Evolutionary conservation across 1,140 invertebrate genomes (phyloP).

Genomic region (Cepaea nemoralis): DNA sequence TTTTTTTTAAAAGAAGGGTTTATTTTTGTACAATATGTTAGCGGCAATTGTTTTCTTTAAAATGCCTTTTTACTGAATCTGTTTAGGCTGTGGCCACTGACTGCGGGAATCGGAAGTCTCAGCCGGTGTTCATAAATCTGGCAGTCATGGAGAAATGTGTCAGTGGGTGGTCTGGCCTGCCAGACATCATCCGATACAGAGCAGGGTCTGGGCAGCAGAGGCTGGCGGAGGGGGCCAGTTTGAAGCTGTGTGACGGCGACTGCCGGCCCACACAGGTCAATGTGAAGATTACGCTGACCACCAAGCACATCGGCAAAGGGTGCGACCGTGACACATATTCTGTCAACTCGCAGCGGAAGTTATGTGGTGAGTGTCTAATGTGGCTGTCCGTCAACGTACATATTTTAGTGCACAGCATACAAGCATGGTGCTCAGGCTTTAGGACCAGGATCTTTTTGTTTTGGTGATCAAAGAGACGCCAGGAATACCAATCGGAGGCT

Average conservation of each 20-base stretch:
- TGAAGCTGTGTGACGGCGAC: conserved; percentile 89
- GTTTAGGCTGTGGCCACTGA: conserved; percentile 93
- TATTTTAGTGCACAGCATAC: too few species aligned
- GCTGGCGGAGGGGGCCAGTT: conserved; percentile 86
- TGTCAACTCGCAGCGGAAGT: conserved; percentile 87
- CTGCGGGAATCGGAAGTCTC: conserved; percentile 88
- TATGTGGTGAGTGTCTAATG: conserved; percentile 87
- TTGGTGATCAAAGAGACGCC: too few species aligned
- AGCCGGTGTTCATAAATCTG: conserved; percentile 93
- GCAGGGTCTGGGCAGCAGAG: conserved; percentile 84
- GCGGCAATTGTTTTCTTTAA: too few species aligned
- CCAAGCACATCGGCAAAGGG: conserved; percentile 87
- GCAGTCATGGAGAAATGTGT: conserved; percentile 85
- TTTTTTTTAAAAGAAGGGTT: too few species aligned
- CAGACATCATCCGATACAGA: conserved; percentile 90
- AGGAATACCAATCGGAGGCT: too few species aligned
- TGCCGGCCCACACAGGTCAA: conserved; percentile 78
- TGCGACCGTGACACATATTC: conserved; percentile 94
- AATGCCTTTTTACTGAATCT: too few species aligned
- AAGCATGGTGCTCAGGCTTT: too few species aligned
- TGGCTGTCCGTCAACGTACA: too few species aligned
- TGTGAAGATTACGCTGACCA: conserved; percentile 80
- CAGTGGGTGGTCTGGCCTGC: conserved; percentile 77
- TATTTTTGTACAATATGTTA: too few species aligned
- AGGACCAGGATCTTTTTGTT: too few species aligned